Conservation (phyloP, 2,113 vertebrate genomes). For the Pseudorhombus dupliciocellatus region DNA sequence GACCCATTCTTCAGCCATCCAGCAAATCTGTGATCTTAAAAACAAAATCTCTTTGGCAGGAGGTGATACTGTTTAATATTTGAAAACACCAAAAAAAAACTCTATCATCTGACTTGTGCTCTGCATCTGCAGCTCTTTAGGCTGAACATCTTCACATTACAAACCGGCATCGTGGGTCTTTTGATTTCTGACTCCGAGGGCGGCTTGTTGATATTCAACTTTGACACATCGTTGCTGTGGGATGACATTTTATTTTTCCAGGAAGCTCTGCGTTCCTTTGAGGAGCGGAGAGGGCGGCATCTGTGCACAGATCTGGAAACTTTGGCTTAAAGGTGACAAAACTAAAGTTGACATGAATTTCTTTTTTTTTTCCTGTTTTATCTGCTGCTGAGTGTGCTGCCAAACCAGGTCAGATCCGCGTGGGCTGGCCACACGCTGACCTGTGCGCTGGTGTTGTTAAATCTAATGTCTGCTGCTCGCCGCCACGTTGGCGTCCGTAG, state of each 20-base stretch:
- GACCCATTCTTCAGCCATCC: too few relatives aligned
- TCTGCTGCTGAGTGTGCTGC: conserved; percentile 15
- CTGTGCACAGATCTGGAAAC: conserved; percentile 36
- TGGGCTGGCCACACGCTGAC: background rate
- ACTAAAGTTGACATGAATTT: conserved; percentile 40
- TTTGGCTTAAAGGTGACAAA: conserved; percentile 37
- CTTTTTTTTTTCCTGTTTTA: conserved; percentile 4
- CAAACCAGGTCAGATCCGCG: conserved; percentile 35
- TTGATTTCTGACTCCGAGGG: conserved; percentile 37
- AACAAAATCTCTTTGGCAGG: too few relatives aligned
- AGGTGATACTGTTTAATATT: background rate
- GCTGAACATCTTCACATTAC: conserved; percentile 32
- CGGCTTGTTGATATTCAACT: conserved; percentile 47
- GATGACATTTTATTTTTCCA: conserved; percentile 24
- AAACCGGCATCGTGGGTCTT: conserved; percentile 27
- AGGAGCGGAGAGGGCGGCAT: conserved; percentile 12
- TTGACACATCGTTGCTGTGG: conserved; percentile 38
- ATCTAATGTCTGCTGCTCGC: background rate
- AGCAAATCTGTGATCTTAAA: too few relatives aligned
- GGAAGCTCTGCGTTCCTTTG: conserved; percentile 4
- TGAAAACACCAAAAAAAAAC: conserved; percentile 15
- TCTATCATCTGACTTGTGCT: conserved; percentile 14
- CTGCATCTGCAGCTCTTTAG: conserved; percentile 28
- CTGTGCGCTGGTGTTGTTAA: background rate
- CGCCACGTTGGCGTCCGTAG: too few relatives aligned